These are phyloP conservation scores for Lottia gigantea DNA, from an alignment of 2,888 invertebrate species.

Conservation along the genomic window DNA sequence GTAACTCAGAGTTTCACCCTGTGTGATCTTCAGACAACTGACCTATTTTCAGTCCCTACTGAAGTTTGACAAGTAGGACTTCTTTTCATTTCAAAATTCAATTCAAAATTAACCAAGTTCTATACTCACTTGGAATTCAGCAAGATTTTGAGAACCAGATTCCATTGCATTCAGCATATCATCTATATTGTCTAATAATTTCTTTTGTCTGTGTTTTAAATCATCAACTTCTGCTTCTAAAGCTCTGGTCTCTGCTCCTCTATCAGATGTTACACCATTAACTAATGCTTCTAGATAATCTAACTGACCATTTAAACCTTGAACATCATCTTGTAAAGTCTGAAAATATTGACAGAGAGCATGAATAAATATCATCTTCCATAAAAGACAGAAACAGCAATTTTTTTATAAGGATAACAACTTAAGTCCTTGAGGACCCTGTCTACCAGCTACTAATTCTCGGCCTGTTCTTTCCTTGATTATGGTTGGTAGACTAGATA, in stretches of 20 bases:
- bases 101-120: conserved; percentile 70
- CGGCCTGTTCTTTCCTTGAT: no score
- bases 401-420: no score
- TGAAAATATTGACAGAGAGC: conserved; percentile 22
- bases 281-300: conserved; percentile 77
- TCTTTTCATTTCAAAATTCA: conserved; percentile 82
- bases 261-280: conserved; percentile 82
- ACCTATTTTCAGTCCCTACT: no score
- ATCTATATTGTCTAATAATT: conserved; percentile 74
- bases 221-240: conserved; percentile 83
- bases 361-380: no score
- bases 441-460: no score
- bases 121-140: conserved; percentile 70
- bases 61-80: conserved; percentile 59
- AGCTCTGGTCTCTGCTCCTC: conserved; percentile 79
- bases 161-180: conserved; percentile 57
- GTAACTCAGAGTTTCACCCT: no score
- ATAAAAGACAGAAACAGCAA: no score
- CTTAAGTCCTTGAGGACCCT: no score
- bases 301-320: conserved; percentile 81
- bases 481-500: no score
- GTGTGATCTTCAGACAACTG: no score
- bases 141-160: conserved; percentile 76
- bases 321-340: conserved; percentile 77
- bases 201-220: conserved; percentile 76